These are phyloP conservation scores for Rattus rattus DNA, from an alignment of 2,113 vertebrate species.

Conservation along the genomic window DNA sequence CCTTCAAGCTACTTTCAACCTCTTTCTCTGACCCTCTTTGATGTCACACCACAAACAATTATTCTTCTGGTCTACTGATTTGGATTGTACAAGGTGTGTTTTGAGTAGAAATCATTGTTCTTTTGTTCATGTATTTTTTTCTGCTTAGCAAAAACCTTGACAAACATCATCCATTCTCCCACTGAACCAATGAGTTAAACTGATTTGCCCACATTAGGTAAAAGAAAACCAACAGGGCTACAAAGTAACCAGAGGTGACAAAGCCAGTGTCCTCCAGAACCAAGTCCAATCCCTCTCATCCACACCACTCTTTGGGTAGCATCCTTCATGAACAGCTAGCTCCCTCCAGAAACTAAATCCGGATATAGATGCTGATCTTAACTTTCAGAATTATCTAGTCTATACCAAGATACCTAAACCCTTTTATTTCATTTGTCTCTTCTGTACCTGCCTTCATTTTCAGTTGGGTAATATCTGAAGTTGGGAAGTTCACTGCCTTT, in stretches of 20 bases:
- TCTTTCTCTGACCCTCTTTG: neutral
- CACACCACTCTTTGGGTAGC: too few relatives aligned
- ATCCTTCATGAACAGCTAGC: neutral
- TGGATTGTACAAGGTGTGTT: neutral
- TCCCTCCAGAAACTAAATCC: neutral
- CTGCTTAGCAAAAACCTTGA: neutral
- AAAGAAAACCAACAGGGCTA: neutral
- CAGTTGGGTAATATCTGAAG: neutral
- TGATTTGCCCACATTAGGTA: neutral
- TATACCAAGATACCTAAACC: neutral
- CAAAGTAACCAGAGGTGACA: neutral
- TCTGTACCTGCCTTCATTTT: neutral
- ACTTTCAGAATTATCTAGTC: neutral
- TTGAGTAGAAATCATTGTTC: neutral
- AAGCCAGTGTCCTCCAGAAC: neutral
- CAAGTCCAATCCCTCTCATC: neutral
- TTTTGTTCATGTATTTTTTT: neutral
- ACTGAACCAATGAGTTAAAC: neutral
- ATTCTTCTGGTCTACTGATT: neutral
- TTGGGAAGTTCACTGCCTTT: neutral
- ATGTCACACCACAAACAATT: constrained; percentile 33
- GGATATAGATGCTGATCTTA: neutral
- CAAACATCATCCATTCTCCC: neutral
- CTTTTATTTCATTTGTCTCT: neutral
- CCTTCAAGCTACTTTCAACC: constrained; percentile 29